Evolutionary conservation across 2,113 vertebrate genomes (phyloP).

Genomic region (Cynoglossus semilaevis): DNA sequence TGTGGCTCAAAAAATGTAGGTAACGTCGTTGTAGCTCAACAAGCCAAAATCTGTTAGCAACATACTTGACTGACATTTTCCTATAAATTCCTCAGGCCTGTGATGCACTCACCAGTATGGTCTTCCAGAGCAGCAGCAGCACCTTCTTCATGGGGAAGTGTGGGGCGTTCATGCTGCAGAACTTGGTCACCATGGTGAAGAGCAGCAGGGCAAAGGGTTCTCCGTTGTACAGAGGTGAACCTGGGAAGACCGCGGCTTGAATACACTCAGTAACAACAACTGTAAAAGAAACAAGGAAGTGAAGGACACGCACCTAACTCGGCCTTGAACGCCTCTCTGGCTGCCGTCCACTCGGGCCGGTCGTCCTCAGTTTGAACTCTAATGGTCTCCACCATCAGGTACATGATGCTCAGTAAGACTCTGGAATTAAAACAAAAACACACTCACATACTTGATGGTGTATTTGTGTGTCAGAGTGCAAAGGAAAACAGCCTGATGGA

Average conservation of each 20-base stretch:
- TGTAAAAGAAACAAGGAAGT: neutral
- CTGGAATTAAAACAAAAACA: slow-evolving; percentile 66
- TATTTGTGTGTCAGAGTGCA: no score
- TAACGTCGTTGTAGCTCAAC: no score
- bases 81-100: no score
- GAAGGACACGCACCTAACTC: slow-evolving; percentile 81
- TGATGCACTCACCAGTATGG: slow-evolving; percentile 82
- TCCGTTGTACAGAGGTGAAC: slow-evolving; percentile 83
- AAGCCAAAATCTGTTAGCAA: no score
- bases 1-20: no score
- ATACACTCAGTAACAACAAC: neutral
- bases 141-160: slow-evolving; percentile 99
- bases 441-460: slow-evolving; percentile 3
- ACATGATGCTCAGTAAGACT: slow-evolving; percentile 94
- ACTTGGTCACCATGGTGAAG: slow-evolving; percentile 96
- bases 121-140: slow-evolving; percentile 95
- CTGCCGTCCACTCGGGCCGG: slow-evolving; percentile 79
- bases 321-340: slow-evolving; percentile 85
- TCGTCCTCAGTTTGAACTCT: slow-evolving; percentile 82
- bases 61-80: no score
- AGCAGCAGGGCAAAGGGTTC: slow-evolving; percentile 92
- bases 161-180: slow-evolving; percentile 94
- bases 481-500: neutral
- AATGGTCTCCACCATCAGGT: slow-evolving; percentile 93
- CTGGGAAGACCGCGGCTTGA: slow-evolving; percentile 60